Evolutionary conservation across 2,888 invertebrate genomes (phyloP), one percentile per base, ranked within the genome.

Genomic region (Phlogophora meticulosa): DNA sequence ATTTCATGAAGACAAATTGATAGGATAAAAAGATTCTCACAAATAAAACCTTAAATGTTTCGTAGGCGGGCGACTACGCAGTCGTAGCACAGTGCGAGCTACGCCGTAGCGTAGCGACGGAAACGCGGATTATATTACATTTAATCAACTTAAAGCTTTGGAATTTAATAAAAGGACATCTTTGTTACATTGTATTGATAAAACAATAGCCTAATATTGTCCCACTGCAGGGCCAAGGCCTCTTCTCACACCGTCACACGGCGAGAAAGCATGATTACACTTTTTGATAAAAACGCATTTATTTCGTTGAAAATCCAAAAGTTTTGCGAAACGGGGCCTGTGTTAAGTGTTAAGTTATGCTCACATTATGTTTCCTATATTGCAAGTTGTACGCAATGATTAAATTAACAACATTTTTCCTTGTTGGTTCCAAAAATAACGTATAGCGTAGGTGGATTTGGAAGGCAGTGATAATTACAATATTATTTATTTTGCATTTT

Each of bases 71-170:
- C 36, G 60, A 32, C 75, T 75, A 46, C 68, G 56, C 51, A 13
- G 10, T 57, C 71, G 71, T 67, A 71, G 76, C 45, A 57, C 17
- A 42, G 36, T 32, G n/a, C 34, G 51, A 42, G 68, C 56, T 71
- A 67, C 76, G 71, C 28, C 76, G 76, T 71, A 75, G 56, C 53
- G 22, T 32, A 34, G 63, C 66, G 36, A 69, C 11, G 42, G 20
- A 1, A 32, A 3, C n/a, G 17, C 40, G 17, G 42, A 40, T 2
- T 11, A 4, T 9, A 20, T 28, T 28, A 28, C 28, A 2, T 28
- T 28, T 28, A 28, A 28, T 28, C 28, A 28, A 28, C 28, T 28
- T 28, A 5, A 38, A 38, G n/a, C 10, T 43, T 42, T 59, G n/a
- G 11, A 32, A 28, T 59, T 59, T 13, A 32, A 4, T n/a, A 3